phyloP scores from a whole-genome alignment of 2,888 invertebrate species.

The Lepetodrilus schrolli region DNA sequence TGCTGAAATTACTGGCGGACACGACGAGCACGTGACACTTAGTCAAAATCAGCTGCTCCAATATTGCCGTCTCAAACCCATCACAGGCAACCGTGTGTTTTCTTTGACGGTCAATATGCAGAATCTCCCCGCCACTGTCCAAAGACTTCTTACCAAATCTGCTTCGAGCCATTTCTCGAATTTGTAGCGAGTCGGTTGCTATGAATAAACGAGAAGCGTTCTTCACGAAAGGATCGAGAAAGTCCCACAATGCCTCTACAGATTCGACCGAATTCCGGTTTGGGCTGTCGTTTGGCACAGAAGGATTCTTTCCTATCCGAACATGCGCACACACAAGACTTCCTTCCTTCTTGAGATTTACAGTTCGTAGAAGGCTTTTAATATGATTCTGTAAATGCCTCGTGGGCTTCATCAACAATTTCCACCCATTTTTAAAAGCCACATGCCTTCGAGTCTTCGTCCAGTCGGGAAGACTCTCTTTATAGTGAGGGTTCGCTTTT shows the following conservation, averaged over 20 bases:
- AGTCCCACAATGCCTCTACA: conserved; percentile 20
- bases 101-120: conserved; percentile 32
- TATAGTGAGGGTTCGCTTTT: conserved; percentile 25
- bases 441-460: conserved; percentile 12
- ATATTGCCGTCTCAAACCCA: conserved; percentile 31
- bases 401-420: conserved; percentile 35
- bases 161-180: background rate
- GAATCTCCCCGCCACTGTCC: conserved; percentile 3
- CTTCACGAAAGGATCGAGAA: background rate
- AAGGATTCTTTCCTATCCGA: conserved; percentile 29
- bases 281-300: conserved; percentile 16
- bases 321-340: conserved; percentile 34
- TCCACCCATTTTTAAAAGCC: conserved; percentile 34
- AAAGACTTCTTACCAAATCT: conserved; percentile 10
- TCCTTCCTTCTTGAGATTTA: background rate
- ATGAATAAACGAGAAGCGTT: conserved; percentile 20
- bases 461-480: conserved; percentile 32
- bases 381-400: conserved; percentile 14
- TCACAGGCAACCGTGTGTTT: background rate
- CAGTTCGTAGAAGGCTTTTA: background rate
- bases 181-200: conserved; percentile 22
- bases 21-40: conserved; percentile 30
- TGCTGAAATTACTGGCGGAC: conserved; percentile 40
- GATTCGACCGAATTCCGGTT: conserved; percentile 12
- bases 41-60: conserved; percentile 36